phyloP scores from a whole-genome alignment of 2,113 vertebrate species.

The Clarias macrocephalus region DNA sequence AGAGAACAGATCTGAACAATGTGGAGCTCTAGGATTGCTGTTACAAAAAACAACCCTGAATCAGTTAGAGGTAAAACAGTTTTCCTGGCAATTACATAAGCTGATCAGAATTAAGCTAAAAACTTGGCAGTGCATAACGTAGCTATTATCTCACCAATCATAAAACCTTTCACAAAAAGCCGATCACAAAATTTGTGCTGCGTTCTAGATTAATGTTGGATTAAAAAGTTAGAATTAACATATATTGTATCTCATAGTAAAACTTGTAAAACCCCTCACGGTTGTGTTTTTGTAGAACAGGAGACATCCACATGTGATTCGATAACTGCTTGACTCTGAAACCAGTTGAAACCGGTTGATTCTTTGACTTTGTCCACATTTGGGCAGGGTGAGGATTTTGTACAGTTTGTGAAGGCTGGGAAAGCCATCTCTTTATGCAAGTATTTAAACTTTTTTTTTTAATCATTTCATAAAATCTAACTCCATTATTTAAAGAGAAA shows the following conservation, averaged over 20 bases:
- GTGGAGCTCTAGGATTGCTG: not conserved
- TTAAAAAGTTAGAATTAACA: not conserved
- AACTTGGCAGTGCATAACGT: not conserved
- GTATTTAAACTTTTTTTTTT: not conserved
- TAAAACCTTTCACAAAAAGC: not conserved
- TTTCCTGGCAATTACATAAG: not conserved
- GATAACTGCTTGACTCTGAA: not conserved
- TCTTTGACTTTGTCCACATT: not conserved
- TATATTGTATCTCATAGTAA: no score
- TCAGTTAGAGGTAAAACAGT: not conserved
- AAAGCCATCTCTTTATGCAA: not conserved
- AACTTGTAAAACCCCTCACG: no score
- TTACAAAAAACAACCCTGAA: not conserved
- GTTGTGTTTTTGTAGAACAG: not conserved
- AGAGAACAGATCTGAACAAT: not conserved
- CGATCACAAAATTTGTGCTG: not conserved
- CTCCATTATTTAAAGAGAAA: not conserved
- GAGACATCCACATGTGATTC: not conserved
- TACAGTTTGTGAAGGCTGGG: not conserved
- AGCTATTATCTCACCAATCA: not conserved
- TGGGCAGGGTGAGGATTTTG: not conserved
- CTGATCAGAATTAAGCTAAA: not conserved
- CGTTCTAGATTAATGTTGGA: not conserved
- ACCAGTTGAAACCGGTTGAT: not conserved
- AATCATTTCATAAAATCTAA: not conserved